Base-by-base conservation (phyloP, 2,888 invertebrate genomes). In the Troglohyphantes excavatus region DNA sequence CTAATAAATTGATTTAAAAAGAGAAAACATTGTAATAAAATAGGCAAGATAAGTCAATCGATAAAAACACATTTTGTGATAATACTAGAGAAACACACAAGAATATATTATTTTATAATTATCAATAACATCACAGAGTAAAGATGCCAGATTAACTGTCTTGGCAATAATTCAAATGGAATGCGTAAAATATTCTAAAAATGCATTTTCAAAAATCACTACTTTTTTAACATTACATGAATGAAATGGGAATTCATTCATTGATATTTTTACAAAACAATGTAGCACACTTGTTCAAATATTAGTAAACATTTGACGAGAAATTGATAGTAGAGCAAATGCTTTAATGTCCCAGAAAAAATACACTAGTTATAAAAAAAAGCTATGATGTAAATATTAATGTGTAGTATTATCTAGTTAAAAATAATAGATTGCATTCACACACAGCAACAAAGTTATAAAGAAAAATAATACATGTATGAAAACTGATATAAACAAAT, bases 71-170 rank as follows among this genome's bases (percentile, higher is more conserved):
- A 13, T 17, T 53, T 53, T 5, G n/a, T n/a, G n/a, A 53, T 53
- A 53, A 53, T 53, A 53, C 53, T 53, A 53, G 5, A 53, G 53
- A 53, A 53, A 53, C 53, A 53, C 53, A n/a, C 53, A 53, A n/a
- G 9, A 39, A 53, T 53, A 53, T 53, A 39, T 6, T 53, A 7
- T 33, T 33, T 33, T 33, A 3, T 6, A 33, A 6, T 13, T 53
- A 53, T 53, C 17, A 53, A 53, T 53, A 13, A 53, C 53, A 53
- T 53, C 53, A 53, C 53, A 53, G 53, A 53, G 5, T 53, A 17
- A 17, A 53, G 17, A 53, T 53, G 53, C n/a, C 53, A 33, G 53
- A 53, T 17, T 53, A 13, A 53, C 53, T 53, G 9, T n/a, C 53
- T 53, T 53, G 53, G 53, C 53, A 53, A 53, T 13, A 53, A 53